These are phyloP conservation scores for Pelodiscus sinensis DNA, from an alignment of 2,113 vertebrate species.

Conservation along the genomic window DNA sequence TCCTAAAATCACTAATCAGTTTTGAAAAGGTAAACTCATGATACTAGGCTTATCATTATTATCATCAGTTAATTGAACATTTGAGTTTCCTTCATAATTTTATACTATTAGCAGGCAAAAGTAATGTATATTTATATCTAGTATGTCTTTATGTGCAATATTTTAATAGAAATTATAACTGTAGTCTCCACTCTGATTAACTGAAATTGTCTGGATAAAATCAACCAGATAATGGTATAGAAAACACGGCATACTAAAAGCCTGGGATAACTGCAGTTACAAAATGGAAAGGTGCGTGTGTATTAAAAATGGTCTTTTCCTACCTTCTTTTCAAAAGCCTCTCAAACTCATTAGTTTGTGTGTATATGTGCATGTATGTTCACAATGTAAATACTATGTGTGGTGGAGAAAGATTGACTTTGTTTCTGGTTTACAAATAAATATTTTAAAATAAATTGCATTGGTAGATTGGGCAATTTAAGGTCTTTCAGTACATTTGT, in stretches of 20 bases:
- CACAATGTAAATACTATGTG: not conserved
- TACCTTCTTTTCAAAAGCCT: not conserved
- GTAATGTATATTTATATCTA: not conserved
- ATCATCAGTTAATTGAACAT: not conserved
- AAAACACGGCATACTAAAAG: not conserved
- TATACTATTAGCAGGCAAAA: not conserved
- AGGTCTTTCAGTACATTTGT: not conserved
- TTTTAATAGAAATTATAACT: not conserved
- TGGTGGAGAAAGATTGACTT: not conserved
- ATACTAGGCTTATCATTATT: not conserved
- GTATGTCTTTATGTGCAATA: not conserved
- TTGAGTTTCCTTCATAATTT: not conserved
- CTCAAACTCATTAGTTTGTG: not conserved
- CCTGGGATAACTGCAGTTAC: not conserved
- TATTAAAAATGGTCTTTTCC: not conserved
- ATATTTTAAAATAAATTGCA: slow-evolving; percentile 26
- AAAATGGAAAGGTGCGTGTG: not conserved
- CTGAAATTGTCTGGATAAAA: not conserved
- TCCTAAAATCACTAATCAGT: not conserved
- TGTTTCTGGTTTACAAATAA: not conserved
- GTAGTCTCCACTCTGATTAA: not conserved
- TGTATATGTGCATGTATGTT: slow-evolving; percentile 1
- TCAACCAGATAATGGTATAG: accelerated
- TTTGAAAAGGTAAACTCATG: not conserved
- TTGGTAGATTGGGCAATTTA: slow-evolving; percentile 3